Evolutionary conservation across 37 sponge, comb jelly and placozoan species (phyloP).

Genomic region (Aplysina aerophoba): DNA sequence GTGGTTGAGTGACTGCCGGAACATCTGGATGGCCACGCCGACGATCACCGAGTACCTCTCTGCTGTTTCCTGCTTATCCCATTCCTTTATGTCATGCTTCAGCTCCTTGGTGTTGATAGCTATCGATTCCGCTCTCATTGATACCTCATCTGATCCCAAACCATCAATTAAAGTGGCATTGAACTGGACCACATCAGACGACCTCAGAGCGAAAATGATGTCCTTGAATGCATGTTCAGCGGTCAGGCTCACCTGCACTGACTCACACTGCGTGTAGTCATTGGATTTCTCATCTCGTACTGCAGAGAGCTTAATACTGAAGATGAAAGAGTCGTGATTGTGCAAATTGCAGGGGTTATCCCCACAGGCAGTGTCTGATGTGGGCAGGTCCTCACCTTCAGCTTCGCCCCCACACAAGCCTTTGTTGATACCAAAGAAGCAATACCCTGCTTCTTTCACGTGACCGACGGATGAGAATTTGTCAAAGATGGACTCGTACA

Average conservation of each 20-base stretch:
- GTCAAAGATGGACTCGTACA: conserved; percentile 9
- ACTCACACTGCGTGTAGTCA: no score
- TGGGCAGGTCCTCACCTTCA: neutral
- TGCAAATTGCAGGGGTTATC: conserved; percentile 21
- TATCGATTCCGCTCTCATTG: neutral
- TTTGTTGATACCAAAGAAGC: neutral
- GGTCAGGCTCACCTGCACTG: neutral
- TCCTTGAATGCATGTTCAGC: conserved; percentile 1
- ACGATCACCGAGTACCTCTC: neutral
- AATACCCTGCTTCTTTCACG: conserved; percentile 9
- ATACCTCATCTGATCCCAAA: conserved; percentile 11
- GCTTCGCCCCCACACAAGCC: neutral
- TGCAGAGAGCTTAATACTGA: neutral
- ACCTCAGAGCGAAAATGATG: neutral
- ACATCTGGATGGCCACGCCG: neutral
- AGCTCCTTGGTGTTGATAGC: neutral
- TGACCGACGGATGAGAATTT: neutral
- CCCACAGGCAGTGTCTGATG: neutral
- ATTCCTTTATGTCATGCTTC: neutral
- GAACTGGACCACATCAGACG: neutral
- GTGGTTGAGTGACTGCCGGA: neutral
- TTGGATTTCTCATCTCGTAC: neutral
- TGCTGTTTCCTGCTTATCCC: neutral
- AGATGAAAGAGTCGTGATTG: neutral
- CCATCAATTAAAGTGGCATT: conserved; percentile 15